Base-by-base conservation (phyloP, 2,888 invertebrate species). In the Neoaliturus tenellus region DNA sequence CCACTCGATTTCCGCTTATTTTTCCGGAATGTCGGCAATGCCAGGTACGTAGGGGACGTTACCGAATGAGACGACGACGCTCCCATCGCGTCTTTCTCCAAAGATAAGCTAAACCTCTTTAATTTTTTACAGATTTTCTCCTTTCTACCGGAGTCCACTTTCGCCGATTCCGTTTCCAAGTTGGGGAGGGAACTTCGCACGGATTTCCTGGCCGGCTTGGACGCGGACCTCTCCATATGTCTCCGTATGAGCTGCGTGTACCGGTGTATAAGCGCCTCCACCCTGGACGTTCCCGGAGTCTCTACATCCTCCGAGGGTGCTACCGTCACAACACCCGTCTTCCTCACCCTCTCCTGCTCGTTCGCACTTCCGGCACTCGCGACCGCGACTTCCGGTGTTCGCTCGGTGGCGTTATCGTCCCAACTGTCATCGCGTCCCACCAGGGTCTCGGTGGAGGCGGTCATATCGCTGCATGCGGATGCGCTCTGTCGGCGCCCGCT, bases 371-470 rank as follows among this genome's bases (percentile, higher is more conserved):
- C 44, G 44, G 5, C 44, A 44, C 73, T 39, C 71, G 39, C 71
- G 71, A 35, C n/a, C 44, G 73, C 73, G 44, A 8, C 62, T 62
- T 62, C 62, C 62, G 62, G 62, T 62, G 62, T 28, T 28, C 62
- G 62, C 28, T 62, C 62, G 28, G 62, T n/a, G 48, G 78, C 33
- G 78, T 48, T 31, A 35, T 55, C 48, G 28, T 75, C 75, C 41
- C 75, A 75, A 75, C 75, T 75, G 44, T 81, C 81, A 25, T 73
- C 82, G 58, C 33, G 41, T 33, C 82, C 82, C 82, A 82, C 82
- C 58, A 82, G 82, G 12, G 82, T 82, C 73, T 82, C 83, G 25
- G 83, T 80, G 69, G 83, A 83, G 83, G 83, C 83, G 67, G 83
- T 83, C 67, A 58, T 58, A 12, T 62, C 75, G 44, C 83, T 83